Base-by-base conservation (phyloP, 2,113 vertebrate genomes). In the Pedionomus torquatus region DNA sequence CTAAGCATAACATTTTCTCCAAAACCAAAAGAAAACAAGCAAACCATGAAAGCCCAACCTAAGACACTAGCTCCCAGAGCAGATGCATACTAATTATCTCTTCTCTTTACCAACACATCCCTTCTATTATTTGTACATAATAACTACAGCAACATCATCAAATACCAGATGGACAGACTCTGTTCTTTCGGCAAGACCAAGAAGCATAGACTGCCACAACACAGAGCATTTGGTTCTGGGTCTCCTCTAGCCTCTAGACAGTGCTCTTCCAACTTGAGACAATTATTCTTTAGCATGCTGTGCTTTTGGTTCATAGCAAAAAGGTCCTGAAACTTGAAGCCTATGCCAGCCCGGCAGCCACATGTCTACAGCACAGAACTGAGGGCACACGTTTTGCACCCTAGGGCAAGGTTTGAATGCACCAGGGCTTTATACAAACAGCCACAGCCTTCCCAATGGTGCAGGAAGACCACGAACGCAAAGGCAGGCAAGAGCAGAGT, bases 241-340 rank as follows among this genome's bases (percentile, higher is more conserved):
- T 65, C 54, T 88, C 83, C 66, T 44, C 68, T 49, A 33, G n/a
- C 71, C 76, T 28, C 58, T 2, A 33, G 30, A 33, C 58, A 87
- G 10, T 11, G 33, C 26, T 52, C 72, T 23, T 44, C 55, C 65
- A 79, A 33, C 28, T 39, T 48, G 30, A 88, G 13, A 61, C 43
- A 83, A 21, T 28, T 57, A 18, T 7, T 11, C 28, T 5, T 41
- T 15, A 75, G 24, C 15, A 41, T 7, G 31, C 21, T 17, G 17
- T 33, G 43, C n/a, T 86, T 90, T 30, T 0, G 0, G 23, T 37
- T 72, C 70, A 83, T 44, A 79, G 33, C 24, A 39, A 39, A 86
- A 85, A 51, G 5, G 25, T 24, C n/a, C 30, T 2, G 1, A 54
- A 92, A 68, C 0, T 0, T 2, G 7, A 76, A 24, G 25, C 39